A percentile compares a stretch with the other conserved stretches of the same genome.
These are phyloP conservation scores for Chironomus tentans DNA, from an alignment of 2,888 invertebrate genomes.

Conservation along the genomic window DNA sequence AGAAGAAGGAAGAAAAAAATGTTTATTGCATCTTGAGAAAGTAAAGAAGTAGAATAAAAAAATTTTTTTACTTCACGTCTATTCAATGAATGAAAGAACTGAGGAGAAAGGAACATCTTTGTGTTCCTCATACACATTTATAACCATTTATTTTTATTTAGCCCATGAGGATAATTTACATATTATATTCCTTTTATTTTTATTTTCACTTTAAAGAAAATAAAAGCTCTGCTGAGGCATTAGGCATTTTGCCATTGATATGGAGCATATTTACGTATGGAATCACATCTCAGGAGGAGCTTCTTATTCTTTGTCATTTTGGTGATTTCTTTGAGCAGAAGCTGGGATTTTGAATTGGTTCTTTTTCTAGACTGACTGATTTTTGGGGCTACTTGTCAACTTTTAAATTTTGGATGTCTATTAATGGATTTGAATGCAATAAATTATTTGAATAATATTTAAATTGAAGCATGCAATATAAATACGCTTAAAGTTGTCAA, in stretches of 20 bases:
- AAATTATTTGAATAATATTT: too few species aligned
- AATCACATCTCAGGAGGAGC: conserved; percentile 8
- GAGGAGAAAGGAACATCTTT: background rate
- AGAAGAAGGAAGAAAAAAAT: background rate
- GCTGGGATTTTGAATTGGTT: too few species aligned
- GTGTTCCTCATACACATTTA: conserved; percentile 7
- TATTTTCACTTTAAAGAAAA: conserved; percentile 23
- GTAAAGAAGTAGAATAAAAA: background rate
- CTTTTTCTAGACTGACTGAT: too few species aligned
- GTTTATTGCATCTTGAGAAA: conserved; percentile 19
- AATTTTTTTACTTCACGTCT: background rate
- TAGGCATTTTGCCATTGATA: conserved; percentile 5
- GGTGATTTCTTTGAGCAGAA: too few species aligned
- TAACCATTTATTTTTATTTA: conserved; percentile 23
- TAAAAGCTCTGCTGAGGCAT: conserved; percentile 20
- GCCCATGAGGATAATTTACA: conserved; percentile 23
- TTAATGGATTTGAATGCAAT: too few species aligned
- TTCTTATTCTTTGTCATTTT: background rate
- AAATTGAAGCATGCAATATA: too few species aligned
- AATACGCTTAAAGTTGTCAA: too few species aligned
- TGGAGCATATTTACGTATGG: background rate
- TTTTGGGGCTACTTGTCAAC: too few species aligned
- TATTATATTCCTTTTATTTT: conserved; percentile 22
- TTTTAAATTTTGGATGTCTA: too few species aligned
- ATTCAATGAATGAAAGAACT: background rate